Evolutionary conservation across 2,888 invertebrate species (phyloP).

Genomic region (Drosophila vallismaia): DNA sequence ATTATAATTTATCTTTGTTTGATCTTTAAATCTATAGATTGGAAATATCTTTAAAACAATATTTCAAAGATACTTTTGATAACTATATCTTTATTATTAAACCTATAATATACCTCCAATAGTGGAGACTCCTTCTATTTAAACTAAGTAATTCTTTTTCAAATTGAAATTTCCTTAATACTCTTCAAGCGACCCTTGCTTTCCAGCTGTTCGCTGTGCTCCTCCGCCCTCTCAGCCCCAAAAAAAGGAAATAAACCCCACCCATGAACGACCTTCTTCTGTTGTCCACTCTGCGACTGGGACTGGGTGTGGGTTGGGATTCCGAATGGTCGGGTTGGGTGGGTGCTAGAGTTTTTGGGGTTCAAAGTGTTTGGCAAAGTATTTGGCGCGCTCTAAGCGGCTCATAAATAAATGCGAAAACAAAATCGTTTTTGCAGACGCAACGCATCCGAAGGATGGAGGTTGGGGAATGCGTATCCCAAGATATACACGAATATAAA

Average conservation of each 20-base stretch:
- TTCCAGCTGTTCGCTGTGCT: conserved; percentile 33
- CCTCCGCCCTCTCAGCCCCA: neutral
- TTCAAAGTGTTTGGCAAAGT: conserved; percentile 70
- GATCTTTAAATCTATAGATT: too few relatives aligned
- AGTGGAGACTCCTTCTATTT: too few relatives aligned
- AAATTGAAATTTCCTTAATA: neutral
- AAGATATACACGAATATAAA: neutral
- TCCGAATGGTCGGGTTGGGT: neutral
- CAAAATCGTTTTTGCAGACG: conserved; percentile 62
- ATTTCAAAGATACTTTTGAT: too few relatives aligned
- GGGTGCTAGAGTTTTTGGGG: conserved; percentile 35
- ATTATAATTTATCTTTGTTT: neutral
- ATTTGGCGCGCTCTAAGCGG: conserved; percentile 73
- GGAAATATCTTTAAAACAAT: too few relatives aligned
- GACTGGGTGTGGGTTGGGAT: conserved; percentile 4
- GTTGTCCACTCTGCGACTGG: conserved; percentile 31
- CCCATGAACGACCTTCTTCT: conserved; percentile 39
- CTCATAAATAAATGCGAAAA: conserved; percentile 77
- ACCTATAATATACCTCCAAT: too few relatives aligned
- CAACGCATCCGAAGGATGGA: conserved; percentile 28
- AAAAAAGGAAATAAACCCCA: conserved; percentile 15
- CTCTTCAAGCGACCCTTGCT: conserved; percentile 28
- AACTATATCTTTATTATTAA: too few relatives aligned
- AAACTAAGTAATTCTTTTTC: too few relatives aligned
- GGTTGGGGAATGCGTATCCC: neutral